A percentile compares a stretch with the other conserved stretches of the same genome.
Evolutionary conservation across 2,888 invertebrate species (phyloP).

Genomic region (Papilio elwesi): DNA sequence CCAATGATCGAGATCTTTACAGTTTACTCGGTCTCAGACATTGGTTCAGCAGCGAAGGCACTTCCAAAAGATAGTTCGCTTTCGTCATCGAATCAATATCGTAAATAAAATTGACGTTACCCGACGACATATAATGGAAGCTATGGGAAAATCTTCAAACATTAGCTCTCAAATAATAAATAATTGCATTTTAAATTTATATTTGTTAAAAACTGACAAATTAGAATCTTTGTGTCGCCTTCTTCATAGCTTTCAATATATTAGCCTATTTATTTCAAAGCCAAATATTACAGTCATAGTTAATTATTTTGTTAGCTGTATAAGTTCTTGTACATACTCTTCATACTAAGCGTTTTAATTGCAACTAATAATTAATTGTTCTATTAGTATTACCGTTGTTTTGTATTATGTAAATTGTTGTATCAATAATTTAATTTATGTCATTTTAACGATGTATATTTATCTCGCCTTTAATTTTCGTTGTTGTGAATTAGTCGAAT

Average conservation of each 20-base stretch:
- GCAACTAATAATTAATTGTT: constrained; percentile 66
- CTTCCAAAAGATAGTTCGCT: constrained; percentile 77
- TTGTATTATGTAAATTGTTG: constrained; percentile 79
- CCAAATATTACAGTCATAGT: constrained; percentile 84
- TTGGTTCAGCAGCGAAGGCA: constrained; percentile 79
- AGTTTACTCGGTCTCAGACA: constrained; percentile 76
- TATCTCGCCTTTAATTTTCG: constrained; percentile 59
- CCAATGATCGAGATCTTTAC: constrained; percentile 73
- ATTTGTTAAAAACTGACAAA: constrained; percentile 37
- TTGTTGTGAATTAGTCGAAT: constrained; percentile 69
- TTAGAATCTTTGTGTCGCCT: constrained; percentile 27
- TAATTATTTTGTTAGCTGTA: constrained; percentile 76
- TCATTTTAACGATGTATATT: constrained; percentile 76
- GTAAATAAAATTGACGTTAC: constrained; percentile 80
- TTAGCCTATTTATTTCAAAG: constrained; percentile 82
- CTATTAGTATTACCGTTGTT: constrained; percentile 81
- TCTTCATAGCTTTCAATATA: constrained; percentile 79
- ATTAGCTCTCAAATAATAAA: constrained; percentile 38
- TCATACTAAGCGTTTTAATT: constrained; percentile 72
- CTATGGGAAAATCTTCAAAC: constrained; percentile 66
- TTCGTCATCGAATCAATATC: constrained; percentile 44
- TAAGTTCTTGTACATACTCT: constrained; percentile 80
- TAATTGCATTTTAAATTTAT: constrained; percentile 42
- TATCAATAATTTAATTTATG: constrained; percentile 68
- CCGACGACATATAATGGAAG: constrained; percentile 82